Evolutionary conservation across 2,888 invertebrate species (phyloP).

Genomic region (Arrhopalites spinosus): DNA sequence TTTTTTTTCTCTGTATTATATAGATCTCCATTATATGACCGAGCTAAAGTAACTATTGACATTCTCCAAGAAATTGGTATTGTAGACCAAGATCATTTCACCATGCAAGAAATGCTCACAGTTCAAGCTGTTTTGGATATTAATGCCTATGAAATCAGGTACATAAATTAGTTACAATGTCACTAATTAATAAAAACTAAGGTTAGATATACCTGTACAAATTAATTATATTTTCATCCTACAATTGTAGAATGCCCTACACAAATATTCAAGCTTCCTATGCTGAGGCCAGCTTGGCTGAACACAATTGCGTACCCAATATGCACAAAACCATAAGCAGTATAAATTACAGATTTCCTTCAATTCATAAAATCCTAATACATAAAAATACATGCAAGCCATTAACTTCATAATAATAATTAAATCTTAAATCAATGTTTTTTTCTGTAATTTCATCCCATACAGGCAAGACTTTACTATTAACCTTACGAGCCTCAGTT

Average conservation of each 20-base stretch:
- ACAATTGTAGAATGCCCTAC: constrained; percentile 35
- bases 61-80: constrained; percentile 39
- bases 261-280: constrained; percentile 51
- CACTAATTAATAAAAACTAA: no score
- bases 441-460: no score
- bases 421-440: no score
- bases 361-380: neutral
- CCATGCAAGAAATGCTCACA: constrained; percentile 43
- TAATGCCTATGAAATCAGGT: constrained; percentile 41
- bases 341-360: constrained; percentile 37
- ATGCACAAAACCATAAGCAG: constrained; percentile 50
- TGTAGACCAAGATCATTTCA: constrained; percentile 33
- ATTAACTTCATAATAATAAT: no score
- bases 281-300: constrained; percentile 49
- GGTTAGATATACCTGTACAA: no score
- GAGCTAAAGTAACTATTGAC: constrained; percentile 40
- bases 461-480: constrained; percentile 41
- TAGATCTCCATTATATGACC: constrained; percentile 42
- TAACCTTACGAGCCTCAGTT: constrained; percentile 51
- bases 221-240: no score
- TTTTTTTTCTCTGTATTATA: neutral
- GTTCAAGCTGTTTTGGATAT: constrained; percentile 51
- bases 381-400: neutral
- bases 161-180: no score
- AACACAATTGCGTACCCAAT: constrained; percentile 55